Conservation (phyloP, 2,113 vertebrate species). For the Peromyscus leucopus region DNA sequence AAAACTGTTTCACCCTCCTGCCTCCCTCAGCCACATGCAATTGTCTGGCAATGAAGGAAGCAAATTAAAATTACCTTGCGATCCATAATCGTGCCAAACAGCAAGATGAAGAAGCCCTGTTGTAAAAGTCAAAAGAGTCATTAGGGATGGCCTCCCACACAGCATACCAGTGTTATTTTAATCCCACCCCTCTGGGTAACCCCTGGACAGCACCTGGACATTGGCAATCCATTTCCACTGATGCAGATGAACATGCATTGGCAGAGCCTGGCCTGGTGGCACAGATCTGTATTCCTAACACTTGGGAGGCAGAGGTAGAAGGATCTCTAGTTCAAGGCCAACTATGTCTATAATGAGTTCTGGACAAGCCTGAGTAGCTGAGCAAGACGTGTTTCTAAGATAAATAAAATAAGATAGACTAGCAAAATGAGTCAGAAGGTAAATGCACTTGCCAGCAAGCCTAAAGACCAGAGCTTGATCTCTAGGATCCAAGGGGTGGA, state of each 20-base stretch:
- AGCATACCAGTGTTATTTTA: neutral
- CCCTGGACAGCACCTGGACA: neutral
- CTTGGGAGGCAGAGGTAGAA: neutral
- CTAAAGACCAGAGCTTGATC: neutral
- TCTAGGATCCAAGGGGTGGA: neutral
- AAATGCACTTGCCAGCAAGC: neutral
- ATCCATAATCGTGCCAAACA: conserved; percentile 89
- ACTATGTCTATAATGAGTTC: too few species aligned
- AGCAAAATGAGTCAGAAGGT: neutral
- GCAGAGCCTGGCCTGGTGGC: neutral
- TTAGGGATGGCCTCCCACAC: neutral
- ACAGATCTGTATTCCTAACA: neutral
- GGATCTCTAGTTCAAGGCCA: neutral
- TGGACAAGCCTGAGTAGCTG: neutral
- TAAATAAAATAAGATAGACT: neutral
- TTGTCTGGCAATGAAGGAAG: neutral
- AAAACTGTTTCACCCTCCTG: neutral
- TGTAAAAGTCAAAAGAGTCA: conserved; percentile 63
- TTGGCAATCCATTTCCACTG: neutral
- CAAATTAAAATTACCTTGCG: conserved; percentile 85
- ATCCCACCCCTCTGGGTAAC: neutral
- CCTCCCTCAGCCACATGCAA: neutral
- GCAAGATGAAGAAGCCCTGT: conserved; percentile 88
- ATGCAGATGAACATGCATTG: neutral
- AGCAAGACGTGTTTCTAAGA: neutral